Conservation (phyloP, 2,888 invertebrate species). For the Idaea straminata region DNA sequence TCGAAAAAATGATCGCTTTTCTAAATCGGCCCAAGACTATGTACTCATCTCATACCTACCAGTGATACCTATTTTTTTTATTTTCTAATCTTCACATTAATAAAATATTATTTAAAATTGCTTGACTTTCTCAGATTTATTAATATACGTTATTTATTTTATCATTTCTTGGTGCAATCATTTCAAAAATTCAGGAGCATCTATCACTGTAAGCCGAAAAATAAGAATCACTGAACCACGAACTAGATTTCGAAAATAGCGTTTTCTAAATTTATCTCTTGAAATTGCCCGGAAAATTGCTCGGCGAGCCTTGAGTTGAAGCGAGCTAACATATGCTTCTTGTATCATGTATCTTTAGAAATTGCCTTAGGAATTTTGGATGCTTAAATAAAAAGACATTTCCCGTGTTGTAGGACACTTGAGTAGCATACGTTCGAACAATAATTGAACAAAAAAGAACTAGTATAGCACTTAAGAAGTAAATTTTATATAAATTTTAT, state of each 20-base stretch:
- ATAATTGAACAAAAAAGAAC: too few species aligned
- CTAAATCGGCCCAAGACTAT: too few species aligned
- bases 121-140: too few species aligned
- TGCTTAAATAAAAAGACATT: background rate
- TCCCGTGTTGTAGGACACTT: background rate
- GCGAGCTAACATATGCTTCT: slow-evolving; percentile 33
- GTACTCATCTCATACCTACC: too few species aligned
- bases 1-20: too few species aligned
- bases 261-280: slow-evolving; percentile 41
- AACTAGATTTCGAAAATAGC: slow-evolving; percentile 38
- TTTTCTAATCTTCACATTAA: too few species aligned
- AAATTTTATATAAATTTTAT: too few species aligned
- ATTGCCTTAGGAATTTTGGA: background rate
- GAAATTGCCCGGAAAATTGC: slow-evolving; percentile 48
- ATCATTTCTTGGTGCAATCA: background rate
- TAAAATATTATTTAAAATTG: too few species aligned
- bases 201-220: slow-evolving; percentile 29
- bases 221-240: slow-evolving; percentile 33
- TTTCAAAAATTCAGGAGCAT: slow-evolving; percentile 21
- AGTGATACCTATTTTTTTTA: too few species aligned
- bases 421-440: background rate
- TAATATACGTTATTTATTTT: background rate
- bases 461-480: too few species aligned
- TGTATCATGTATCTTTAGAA: slow-evolving; percentile 32
- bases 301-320: slow-evolving; percentile 37